Base-by-base conservation (phyloP, 2,797 vertebrate species). In the Eulemur mongoz region DNA sequence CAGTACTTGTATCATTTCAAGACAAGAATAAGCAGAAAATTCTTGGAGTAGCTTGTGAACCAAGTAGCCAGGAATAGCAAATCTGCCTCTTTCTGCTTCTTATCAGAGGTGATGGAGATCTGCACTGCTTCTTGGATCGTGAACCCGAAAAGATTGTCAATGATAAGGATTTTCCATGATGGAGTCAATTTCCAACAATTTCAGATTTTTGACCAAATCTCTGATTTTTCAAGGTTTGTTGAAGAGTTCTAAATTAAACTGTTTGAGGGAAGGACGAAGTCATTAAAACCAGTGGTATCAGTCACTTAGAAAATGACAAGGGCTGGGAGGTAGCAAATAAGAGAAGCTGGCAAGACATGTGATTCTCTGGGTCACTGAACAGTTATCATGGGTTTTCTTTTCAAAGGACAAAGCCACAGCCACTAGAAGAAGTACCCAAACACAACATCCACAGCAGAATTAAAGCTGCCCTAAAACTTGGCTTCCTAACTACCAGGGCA, bases 1-100 rank as follows among this genome's bases (percentile, higher is more conserved):
- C n/a, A 96, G 88, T 91, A 86, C 30, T 83, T 72, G 45, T 91
- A 92, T 89, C 63, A 82, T 89, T 97, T 90, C 15, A 93, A 67
- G 54, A 86, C 85, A 91, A 72, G 43, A 38, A 78, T 82, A 94
- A 94, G 52, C 69, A 96, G 65, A 91, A 73, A 59, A 92, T 92
- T 96, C 75, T 93, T 93, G 35, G 65, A 93, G 83, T 73, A 91
- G 3, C 63, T 95, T 69, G 13, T 70, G 18, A 61, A 69, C 40
- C 10, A 32, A 54, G 48, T 38, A 87, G 35, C 84, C 94, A 80
- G 86, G 12, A 96, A 92, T 75, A 96, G 65, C 72, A 94, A 92
- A 70, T 48, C 45, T 89, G 8, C 20, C 17, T n/a, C 52, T 73
- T 35, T 85, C 83, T 93, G 59, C 72, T 92, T 79, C 76, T 25